phyloP scores from a whole-genome alignment of 1,140 invertebrate genomes.

The Drosophila cardini region DNA sequence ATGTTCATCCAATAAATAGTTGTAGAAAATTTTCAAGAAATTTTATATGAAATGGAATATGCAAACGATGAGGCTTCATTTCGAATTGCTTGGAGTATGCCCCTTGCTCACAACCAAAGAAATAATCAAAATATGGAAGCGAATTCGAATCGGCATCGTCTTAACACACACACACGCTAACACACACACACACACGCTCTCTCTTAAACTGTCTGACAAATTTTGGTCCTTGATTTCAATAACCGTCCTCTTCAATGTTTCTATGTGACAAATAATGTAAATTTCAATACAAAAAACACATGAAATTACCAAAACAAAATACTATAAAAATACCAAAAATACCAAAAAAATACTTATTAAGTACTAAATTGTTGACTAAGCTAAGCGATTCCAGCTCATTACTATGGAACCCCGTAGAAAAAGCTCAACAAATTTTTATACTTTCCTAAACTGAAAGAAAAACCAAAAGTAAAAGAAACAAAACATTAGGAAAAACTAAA shows the following conservation, averaged over 20 bases:
- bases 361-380: slow-evolving; percentile 24
- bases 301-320: slow-evolving; percentile 14
- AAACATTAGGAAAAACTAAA: too few species aligned
- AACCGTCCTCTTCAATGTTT: slow-evolving; percentile 81
- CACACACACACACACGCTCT: slow-evolving; percentile 6
- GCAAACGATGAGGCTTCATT: slow-evolving; percentile 36
- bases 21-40: slow-evolving; percentile 2
- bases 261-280: slow-evolving; percentile 82
- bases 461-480: slow-evolving; percentile 3
- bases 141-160: slow-evolving; percentile 44
- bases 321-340: slow-evolving; percentile 31
- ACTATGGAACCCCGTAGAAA: slow-evolving; percentile 21
- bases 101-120: slow-evolving; percentile 53
- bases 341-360: slow-evolving; percentile 18
- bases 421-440: slow-evolving; percentile 76
- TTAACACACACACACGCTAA: slow-evolving; percentile 7
- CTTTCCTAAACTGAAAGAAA: slow-evolving; percentile 69
- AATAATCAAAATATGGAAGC: slow-evolving; percentile 26
- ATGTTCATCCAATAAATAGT: not conserved
- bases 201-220: not conserved
- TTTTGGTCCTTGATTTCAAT: slow-evolving; percentile 71
- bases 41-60: slow-evolving; percentile 7
- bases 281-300: slow-evolving; percentile 20
- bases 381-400: slow-evolving; percentile 42
- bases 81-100: slow-evolving; percentile 49